Conservation (phyloP, 2,888 invertebrate species). For the Limenitis camilla region DNA sequence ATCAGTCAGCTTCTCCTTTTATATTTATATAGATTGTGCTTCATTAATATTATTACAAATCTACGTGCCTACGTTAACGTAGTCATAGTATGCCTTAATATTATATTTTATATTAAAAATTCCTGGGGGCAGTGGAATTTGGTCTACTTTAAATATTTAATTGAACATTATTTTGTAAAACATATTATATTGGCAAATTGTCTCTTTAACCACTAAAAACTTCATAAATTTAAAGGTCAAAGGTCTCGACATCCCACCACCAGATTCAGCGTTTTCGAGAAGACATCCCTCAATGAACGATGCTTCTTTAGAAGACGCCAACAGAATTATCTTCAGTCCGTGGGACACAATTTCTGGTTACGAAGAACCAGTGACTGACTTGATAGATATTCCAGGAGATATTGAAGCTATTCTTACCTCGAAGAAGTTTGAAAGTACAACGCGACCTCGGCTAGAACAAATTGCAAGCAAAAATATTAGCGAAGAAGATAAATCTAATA, state of each 20-base stretch:
- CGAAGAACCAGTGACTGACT: conserved; percentile 62
- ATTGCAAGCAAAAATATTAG: conserved; percentile 65
- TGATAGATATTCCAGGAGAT: conserved; percentile 65
- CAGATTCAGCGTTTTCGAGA: conserved; percentile 44
- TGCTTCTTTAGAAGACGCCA: conserved; percentile 67
- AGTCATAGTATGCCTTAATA: too few relatives aligned
- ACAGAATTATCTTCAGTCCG: conserved; percentile 72
- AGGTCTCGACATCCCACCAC: conserved; percentile 61
- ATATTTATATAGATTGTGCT: too few relatives aligned
- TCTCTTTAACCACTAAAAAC: too few relatives aligned
- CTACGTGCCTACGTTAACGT: too few relatives aligned
- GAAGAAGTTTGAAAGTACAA: conserved; percentile 43
- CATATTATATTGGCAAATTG: not conserved
- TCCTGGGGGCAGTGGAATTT: too few relatives aligned
- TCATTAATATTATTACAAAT: too few relatives aligned
- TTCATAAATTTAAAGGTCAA: conserved; percentile 40
- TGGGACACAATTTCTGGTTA: conserved; percentile 67
- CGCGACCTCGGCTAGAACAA: conserved; percentile 48
- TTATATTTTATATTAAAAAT: too few relatives aligned
- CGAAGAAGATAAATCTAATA: conserved; percentile 69
- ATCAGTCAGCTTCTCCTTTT: too few relatives aligned
- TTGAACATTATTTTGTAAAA: not conserved
- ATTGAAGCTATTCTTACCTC: conserved; percentile 38
- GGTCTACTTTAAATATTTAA: not conserved
- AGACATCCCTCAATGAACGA: conserved; percentile 60